Base-by-base conservation (phyloP, 2,888 invertebrate genomes). In the Stenichneumon culpator region DNA sequence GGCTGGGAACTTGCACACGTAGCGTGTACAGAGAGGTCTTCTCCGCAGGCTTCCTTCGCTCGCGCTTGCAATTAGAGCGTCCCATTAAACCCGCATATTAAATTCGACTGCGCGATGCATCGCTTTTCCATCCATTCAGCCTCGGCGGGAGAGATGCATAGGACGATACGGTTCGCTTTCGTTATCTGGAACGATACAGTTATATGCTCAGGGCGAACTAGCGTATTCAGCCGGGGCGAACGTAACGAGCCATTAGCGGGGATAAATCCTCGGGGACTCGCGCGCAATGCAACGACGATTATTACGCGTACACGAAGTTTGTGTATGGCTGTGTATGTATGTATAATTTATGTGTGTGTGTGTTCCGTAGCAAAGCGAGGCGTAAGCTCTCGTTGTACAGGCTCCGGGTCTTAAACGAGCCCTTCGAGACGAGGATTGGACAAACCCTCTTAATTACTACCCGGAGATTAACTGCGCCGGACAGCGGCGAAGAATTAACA, bases 61-160 rank as follows among this genome's bases (percentile, higher is more conserved):
- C 70, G 63, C 65, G 63, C 52, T 52, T 6, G 84, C 82, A 82
- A 86, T 86, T 84, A 86, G 75, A 84, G 78, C 68, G 84, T 79
- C 82, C 87, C 81, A 86, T 86, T 87, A 86, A 87, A 74, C 70
- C 69, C 83, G 82, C 84, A 85, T 85, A 82, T 85, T 85, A 75
- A 85, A 85, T 85, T 79, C 79, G 81, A 74, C 39, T 69, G 57
- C 39, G 39, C 73, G 75, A 75, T 74, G 67, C 47, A 57, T 68
- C 74, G 16, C 16, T 44, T 70, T 54, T 65, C 36, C 25, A 57
- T 50, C 36, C 57, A 77, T 82, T 82, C 70, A 54, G 60, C 28
- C 28, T 0, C 28, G 50, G 57, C 32, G 63, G 47, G n/a, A 3
- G 63, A 22, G 63, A 52, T 67, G 19, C 67, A 39, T 11, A 14